Evolutionary conservation across 2,113 vertebrate species (phyloP).

Genomic region (Gavia stellata): DNA sequence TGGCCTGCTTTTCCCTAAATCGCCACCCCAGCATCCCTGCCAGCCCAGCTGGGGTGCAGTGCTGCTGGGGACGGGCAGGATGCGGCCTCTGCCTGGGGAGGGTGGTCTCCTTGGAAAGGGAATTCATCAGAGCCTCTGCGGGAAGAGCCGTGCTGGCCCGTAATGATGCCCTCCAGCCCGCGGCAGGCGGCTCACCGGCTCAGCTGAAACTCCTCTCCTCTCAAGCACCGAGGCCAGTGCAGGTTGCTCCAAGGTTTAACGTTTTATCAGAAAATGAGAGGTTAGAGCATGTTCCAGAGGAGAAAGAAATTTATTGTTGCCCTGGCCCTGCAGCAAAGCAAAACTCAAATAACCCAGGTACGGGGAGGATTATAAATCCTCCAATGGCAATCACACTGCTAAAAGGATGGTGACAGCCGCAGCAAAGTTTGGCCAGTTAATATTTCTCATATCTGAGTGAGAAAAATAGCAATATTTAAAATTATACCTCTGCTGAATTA

Average conservation of each 20-base stretch:
- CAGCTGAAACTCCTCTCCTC: background rate
- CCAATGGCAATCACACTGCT: background rate
- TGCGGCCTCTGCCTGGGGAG: background rate
- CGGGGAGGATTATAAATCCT: background rate
- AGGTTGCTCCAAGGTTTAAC: background rate
- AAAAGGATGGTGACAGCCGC: conserved; percentile 39
- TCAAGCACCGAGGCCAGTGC: background rate
- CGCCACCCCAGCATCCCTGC: background rate
- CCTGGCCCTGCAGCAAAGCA: conserved; percentile 31
- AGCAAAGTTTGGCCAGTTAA: conserved; percentile 36
- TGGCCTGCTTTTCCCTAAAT: background rate
- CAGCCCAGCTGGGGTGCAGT: background rate
- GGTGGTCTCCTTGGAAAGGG: background rate
- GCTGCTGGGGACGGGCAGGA: background rate
- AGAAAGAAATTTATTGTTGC: conserved; percentile 33
- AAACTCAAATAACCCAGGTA: conserved; percentile 12
- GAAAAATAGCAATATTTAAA: conserved; percentile 45
- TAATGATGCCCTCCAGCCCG: background rate
- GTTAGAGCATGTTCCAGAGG: conserved; percentile 46
- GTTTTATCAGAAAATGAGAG: conserved; percentile 52
- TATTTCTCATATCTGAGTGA: conserved; percentile 43
- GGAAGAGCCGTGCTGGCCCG: fast-evolving
- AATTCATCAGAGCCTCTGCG: fast-evolving
- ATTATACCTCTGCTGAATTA: background rate
- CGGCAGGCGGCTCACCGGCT: background rate